Conservation (phyloP, 2,113 vertebrate species). For the Anarhynchus alexandrinus region DNA sequence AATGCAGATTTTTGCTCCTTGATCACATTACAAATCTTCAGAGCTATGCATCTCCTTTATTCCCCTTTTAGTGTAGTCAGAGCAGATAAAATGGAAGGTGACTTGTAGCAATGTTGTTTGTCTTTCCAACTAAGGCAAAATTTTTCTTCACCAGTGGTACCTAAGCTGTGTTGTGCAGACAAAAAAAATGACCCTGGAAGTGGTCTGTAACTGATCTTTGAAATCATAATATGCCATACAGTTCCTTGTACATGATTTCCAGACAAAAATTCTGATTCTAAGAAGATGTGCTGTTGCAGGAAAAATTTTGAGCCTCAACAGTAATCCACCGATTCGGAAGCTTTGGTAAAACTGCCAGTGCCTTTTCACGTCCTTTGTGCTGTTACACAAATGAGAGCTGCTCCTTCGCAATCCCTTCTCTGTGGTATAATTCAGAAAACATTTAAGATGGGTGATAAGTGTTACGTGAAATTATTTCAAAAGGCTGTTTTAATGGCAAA, state of each 20-base stretch:
- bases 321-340: background rate
- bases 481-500: background rate
- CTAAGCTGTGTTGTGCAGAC: background rate
- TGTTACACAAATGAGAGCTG: background rate
- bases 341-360: background rate
- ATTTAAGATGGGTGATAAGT: background rate
- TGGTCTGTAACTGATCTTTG: background rate
- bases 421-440: background rate
- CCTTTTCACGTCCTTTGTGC: fast-evolving
- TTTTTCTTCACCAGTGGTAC: background rate
- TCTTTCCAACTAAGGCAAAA: background rate
- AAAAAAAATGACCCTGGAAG: background rate
- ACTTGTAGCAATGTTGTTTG: background rate
- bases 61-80: background rate
- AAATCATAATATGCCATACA: background rate
- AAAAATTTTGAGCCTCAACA: background rate
- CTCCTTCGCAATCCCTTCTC: background rate
- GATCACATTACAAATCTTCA: no score
- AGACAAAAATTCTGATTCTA: background rate
- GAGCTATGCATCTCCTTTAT: background rate
- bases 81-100: background rate
- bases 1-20: fast-evolving
- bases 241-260: background rate
- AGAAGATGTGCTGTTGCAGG: background rate
- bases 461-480: background rate